Percentiles rank a stretch among this genome's conserved stretches.
Conservation (phyloP, 2,888 invertebrate species). For the Coecobrya sp. region DNA sequence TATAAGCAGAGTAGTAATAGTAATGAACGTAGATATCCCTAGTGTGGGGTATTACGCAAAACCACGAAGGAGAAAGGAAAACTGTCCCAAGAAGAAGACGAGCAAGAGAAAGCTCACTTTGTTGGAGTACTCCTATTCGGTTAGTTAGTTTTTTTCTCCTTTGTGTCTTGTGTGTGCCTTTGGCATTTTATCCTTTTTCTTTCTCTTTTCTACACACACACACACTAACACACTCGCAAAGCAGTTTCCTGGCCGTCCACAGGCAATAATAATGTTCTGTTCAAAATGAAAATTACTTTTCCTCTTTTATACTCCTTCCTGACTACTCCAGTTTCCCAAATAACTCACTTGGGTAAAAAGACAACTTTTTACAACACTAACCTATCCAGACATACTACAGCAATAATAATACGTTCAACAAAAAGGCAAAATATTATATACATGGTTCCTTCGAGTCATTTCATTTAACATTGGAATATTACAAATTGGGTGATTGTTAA, state of each 20-base stretch:
- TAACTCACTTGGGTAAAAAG: slow-evolving; percentile 44
- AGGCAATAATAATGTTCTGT: slow-evolving; percentile 48
- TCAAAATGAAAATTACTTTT: slow-evolving; percentile 63
- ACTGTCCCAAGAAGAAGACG: slow-evolving; percentile 46
- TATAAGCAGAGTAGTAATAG: no score
- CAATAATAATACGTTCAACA: no score
- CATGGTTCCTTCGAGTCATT: not conserved
- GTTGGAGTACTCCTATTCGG: slow-evolving; percentile 34
- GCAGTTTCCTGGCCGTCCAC: slow-evolving; percentile 32
- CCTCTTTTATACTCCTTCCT: slow-evolving; percentile 4
- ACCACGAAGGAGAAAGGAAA: not conserved
- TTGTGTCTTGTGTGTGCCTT: slow-evolving; percentile 57
- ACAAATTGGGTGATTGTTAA: not conserved
- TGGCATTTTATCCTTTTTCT: slow-evolving; percentile 60
- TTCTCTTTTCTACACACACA: not conserved
- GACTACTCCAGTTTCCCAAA: slow-evolving; percentile 27
- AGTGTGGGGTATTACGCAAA: not conserved
- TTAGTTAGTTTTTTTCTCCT: slow-evolving; percentile 52
- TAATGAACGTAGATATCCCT: not conserved
- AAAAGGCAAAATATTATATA: not conserved
- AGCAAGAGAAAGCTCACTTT: not conserved
- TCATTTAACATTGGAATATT: slow-evolving; percentile 11
- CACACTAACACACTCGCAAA: slow-evolving; percentile 24
- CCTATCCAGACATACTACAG: not conserved
- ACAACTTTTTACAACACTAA: slow-evolving; percentile 23